phyloP scores from a whole-genome alignment of 2,797 vertebrate genomes.

The Chlorospingus semifuscus region DNA sequence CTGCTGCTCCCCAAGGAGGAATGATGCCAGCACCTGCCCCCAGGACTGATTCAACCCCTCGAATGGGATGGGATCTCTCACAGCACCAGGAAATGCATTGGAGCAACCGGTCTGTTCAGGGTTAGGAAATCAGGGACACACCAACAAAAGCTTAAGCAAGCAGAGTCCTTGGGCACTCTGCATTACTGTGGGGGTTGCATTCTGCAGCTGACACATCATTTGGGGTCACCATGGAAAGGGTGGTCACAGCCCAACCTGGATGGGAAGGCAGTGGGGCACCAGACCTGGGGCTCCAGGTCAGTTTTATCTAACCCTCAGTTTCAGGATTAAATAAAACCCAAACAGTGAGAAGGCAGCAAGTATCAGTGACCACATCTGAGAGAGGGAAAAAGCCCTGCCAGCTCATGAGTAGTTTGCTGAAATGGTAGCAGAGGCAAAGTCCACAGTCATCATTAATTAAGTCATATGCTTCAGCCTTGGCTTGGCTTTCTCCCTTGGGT shows the following conservation, averaged over 20 bases:
- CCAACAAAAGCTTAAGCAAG: not conserved
- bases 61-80: not conserved
- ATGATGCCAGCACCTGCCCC: not conserved
- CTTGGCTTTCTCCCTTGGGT: slow-evolving; percentile 42
- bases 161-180: not conserved
- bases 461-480: slow-evolving; percentile 62
- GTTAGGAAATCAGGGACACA: not conserved
- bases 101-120: rapidly evolving
- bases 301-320: not conserved
- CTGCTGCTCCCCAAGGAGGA: not conserved
- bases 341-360: not conserved
- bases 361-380: slow-evolving; percentile 16
- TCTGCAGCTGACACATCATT: not conserved
- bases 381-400: not conserved
- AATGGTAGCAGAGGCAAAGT: slow-evolving; percentile 65
- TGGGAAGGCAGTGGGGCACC: not conserved
- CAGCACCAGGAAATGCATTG: rapidly evolving
- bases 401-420: slow-evolving; percentile 14
- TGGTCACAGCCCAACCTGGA: rapidly evolving
- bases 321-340: not conserved
- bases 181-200: rapidly evolving
- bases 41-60: not conserved
- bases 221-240: not conserved
- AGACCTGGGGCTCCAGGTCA: not conserved
- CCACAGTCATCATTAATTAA: slow-evolving; percentile 68